Evolutionary conservation across 2,888 invertebrate genomes (phyloP).

Genomic region (Euzophera pinguis): DNA sequence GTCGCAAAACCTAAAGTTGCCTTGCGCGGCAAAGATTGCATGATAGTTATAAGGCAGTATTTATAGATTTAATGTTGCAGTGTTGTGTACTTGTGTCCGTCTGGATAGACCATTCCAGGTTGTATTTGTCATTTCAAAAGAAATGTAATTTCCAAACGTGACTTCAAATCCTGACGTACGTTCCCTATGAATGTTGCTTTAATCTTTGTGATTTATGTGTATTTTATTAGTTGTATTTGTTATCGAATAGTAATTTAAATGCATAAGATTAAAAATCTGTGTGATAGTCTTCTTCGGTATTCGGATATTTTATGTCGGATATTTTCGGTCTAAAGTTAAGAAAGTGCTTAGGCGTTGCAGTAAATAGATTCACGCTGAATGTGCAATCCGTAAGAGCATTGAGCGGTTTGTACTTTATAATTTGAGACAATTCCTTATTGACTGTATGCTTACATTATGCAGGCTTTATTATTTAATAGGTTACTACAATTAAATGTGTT

Average conservation of each 20-base stretch:
- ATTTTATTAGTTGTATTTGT: slow-evolving; percentile 13
- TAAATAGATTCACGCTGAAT: not conserved
- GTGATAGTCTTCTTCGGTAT: not conserved
- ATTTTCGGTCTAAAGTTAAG: slow-evolving; percentile 1
- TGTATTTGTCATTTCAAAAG: too few species aligned
- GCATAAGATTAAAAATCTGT: slow-evolving; percentile 3
- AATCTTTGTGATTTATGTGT: slow-evolving; percentile 15
- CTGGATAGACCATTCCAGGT: not conserved
- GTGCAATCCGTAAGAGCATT: not conserved
- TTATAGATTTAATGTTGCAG: not conserved
- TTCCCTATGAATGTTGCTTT: not conserved
- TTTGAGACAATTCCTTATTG: too few species aligned
- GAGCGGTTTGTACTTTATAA: not conserved
- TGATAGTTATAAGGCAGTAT: not conserved
- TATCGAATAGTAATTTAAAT: not conserved
- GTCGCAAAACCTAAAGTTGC: not conserved
- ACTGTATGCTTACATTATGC: too few species aligned
- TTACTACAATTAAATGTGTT: too few species aligned
- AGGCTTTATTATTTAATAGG: too few species aligned
- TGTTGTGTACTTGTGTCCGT: not conserved
- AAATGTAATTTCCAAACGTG: too few species aligned
- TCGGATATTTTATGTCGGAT: too few species aligned
- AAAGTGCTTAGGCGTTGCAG: not conserved
- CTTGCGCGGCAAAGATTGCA: not conserved
- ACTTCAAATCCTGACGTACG: not conserved